phyloP scores from a whole-genome alignment of 1,140 invertebrate species.

The Oedothorax gibbosus region DNA sequence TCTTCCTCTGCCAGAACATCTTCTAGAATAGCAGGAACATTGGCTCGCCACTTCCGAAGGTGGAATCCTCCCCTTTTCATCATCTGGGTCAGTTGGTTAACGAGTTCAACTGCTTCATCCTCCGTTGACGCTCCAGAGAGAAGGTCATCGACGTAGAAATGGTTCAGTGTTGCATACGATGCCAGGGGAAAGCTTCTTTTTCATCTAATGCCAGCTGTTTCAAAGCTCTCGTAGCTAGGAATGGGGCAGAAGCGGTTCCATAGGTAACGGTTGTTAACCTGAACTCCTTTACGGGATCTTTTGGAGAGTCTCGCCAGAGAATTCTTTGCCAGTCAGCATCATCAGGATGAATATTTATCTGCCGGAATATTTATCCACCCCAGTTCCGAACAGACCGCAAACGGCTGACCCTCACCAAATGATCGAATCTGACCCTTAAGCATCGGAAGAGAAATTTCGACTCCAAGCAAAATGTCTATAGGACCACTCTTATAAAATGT shows the following conservation, averaged over 20 bases:
- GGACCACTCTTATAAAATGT: constrained; percentile 1
- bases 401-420: neutral
- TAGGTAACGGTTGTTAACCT: constrained; percentile 66
- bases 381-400: neutral
- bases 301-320: constrained; percentile 66
- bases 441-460: neutral
- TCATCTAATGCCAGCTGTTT: constrained; percentile 64
- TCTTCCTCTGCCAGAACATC: constrained; percentile 34
- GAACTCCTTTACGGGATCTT: constrained; percentile 65
- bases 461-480: constrained; percentile 19
- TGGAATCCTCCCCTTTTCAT: constrained; percentile 64
- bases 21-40: constrained; percentile 51
- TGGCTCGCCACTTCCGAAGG: constrained; percentile 68
- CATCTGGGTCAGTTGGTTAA: constrained; percentile 60
- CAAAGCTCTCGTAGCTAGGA: constrained; percentile 64
- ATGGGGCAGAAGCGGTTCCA: constrained; percentile 66
- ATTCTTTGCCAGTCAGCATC: constrained; percentile 66
- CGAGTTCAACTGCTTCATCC: constrained; percentile 57
- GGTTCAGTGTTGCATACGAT: constrained; percentile 51
- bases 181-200: constrained; percentile 60
- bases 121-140: too few species aligned
- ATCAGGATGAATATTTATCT: neutral
- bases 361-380: constrained; percentile 60
- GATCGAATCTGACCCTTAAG: neutral
- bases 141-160: constrained; percentile 65